A percentile compares a stretch with the other conserved stretches of the same genome.
Conservation (phyloP, 1,140 invertebrate genomes). For the Elymnias hypermnestra region DNA sequence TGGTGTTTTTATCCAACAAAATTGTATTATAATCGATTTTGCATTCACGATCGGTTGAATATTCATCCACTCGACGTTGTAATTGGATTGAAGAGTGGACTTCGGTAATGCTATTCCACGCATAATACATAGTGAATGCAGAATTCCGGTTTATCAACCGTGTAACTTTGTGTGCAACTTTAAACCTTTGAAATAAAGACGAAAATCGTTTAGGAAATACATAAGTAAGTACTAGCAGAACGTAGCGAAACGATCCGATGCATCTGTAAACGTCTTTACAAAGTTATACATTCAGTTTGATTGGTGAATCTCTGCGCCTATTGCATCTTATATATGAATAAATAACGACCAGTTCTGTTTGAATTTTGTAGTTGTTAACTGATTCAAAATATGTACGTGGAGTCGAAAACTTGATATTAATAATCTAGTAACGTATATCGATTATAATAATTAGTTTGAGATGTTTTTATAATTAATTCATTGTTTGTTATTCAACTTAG, state of each 20-base stretch:
- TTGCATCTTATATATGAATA: background rate
- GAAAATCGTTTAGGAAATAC: slow-evolving; percentile 3
- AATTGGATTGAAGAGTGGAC: slow-evolving; percentile 52
- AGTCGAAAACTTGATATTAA: background rate
- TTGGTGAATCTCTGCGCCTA: background rate
- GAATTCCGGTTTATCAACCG: background rate
- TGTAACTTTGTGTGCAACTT: background rate
- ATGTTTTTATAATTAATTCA: background rate
- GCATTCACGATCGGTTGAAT: slow-evolving; percentile 42
- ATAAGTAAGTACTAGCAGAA: no score
- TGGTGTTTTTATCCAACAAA: slow-evolving; percentile 24
- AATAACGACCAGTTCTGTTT: slow-evolving; percentile 13
- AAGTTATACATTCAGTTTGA: slow-evolving; percentile 15
- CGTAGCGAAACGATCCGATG: slow-evolving; percentile 12
- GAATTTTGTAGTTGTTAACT: background rate
- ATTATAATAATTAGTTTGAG: no score
- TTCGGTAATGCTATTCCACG: slow-evolving; percentile 33
- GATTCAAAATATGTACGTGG: background rate
- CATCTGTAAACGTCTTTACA: slow-evolving; percentile 24
- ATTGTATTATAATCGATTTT: slow-evolving; percentile 44
- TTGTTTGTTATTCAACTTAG: background rate
- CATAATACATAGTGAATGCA: slow-evolving; percentile 24
- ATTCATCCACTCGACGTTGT: slow-evolving; percentile 42
- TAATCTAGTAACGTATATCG: background rate
- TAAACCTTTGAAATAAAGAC: background rate